These are phyloP conservation scores for Eumeta japonica DNA, from an alignment of 1,140 invertebrate genomes.

Conservation along the genomic window DNA sequence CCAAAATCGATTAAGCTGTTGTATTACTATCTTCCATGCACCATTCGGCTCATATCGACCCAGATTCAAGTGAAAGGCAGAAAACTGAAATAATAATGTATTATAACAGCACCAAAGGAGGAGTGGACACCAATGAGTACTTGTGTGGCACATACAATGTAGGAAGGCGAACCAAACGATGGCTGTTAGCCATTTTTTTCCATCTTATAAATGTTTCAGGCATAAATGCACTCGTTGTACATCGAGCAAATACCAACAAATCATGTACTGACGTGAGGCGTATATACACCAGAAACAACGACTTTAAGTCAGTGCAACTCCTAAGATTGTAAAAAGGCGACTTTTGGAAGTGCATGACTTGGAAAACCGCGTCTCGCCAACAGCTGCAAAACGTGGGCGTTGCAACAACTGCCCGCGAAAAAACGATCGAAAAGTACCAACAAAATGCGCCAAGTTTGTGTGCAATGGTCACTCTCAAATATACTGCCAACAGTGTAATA, in stretches of 20 bases:
- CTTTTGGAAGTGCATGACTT: not conserved
- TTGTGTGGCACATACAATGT: slow-evolving; percentile 19
- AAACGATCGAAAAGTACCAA: not conserved
- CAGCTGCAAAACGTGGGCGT: not conserved
- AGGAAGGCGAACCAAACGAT: slow-evolving; percentile 18
- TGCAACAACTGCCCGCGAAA: slow-evolving; percentile 1
- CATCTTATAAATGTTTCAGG: slow-evolving; percentile 23
- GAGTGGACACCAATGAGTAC: slow-evolving; percentile 45
- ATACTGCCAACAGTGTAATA: too few relatives aligned
- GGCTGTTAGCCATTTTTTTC: slow-evolving; percentile 25
- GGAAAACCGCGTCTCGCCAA: not conserved
- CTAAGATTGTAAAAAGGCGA: not conserved
- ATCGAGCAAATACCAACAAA: slow-evolving; percentile 5
- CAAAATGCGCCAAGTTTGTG: too few relatives aligned
- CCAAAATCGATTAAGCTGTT: slow-evolving; percentile 26
- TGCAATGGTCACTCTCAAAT: too few relatives aligned
- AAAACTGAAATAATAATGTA: slow-evolving; percentile 34
- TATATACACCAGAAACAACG: not conserved
- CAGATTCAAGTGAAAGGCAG: slow-evolving; percentile 11
- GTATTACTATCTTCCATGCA: slow-evolving; percentile 27
- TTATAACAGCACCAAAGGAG: slow-evolving; percentile 48
- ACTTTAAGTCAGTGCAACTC: not conserved
- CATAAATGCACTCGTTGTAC: slow-evolving; percentile 9
- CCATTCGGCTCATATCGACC: slow-evolving; percentile 11
- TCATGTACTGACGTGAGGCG: not conserved